Evolutionary conservation across 1,140 invertebrate species (phyloP), one percentile per base, ranked within the genome.

Genomic region (Drosophila arizonae): DNA sequence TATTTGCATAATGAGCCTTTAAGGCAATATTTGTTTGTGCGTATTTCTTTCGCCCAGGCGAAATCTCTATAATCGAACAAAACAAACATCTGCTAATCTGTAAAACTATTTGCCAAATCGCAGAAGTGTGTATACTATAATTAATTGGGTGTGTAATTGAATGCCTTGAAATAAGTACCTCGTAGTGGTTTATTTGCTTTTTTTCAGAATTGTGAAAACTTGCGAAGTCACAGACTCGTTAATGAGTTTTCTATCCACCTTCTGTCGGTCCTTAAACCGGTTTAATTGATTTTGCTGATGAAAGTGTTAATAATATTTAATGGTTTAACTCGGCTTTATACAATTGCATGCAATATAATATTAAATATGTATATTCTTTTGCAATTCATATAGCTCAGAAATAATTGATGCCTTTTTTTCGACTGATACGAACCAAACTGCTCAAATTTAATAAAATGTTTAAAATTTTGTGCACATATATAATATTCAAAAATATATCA

Each of bases 1-100:
- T 54, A 68, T 54, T 54, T 52, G 74, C 75, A 64, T 43, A 57
- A 54, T 58, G 57, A 52, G 50, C 39, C 60, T 60, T 54, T 57
- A 60, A 63, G 67, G 21, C 69, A 51, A 41, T 77, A 77, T 81
- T 64, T 64, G 45, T 54, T 58, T 67, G 66, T 15, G 15, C 13
- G n/a, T 15, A 45, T 8, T 39, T 39, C 28, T 17, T 41, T 63
- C 56, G 24, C 50, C 24, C 36, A 62, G 46, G n/a, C 54, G 33
- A 17, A 50, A 62, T 28, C 43, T 57, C 30, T 57, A 24, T 52
- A 66, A 71, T 57, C 68, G 57, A 17, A 10, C 5, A 26, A 43
- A 4, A 15, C 6, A 9, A 41, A 45, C 13, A 66, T 72, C 63
- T 52, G 21, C 30, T 67, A 67, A 72, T 66, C 69, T 58, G n/a